phyloP scores from a whole-genome alignment of 2,888 invertebrate species.

The Tetragnatha montana region DNA sequence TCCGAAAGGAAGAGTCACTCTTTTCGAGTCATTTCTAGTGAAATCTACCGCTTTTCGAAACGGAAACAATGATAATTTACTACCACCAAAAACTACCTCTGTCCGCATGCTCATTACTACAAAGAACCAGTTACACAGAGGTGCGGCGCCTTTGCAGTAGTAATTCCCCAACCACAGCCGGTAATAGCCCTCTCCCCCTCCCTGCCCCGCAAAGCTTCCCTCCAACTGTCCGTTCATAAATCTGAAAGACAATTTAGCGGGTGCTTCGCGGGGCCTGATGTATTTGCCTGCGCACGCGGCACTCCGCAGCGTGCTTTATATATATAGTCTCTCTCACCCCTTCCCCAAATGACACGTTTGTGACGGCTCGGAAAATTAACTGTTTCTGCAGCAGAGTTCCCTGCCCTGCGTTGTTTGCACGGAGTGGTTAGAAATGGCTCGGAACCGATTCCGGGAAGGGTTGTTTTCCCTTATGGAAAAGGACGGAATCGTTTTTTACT shows the following conservation, averaged over 20 bases:
- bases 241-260: constrained; percentile 64
- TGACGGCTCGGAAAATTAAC: constrained; percentile 65
- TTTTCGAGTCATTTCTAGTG: neutral
- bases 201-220: neutral
- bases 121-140: neutral
- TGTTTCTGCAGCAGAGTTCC: neutral
- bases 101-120: neutral
- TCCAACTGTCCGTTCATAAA: constrained; percentile 52
- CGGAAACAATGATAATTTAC: neutral
- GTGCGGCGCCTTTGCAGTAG: neutral
- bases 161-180: neutral
- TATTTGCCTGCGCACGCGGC: constrained; percentile 26
- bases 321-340: constrained; percentile 31
- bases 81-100: neutral
- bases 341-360: constrained; percentile 57
- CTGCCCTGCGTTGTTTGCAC: neutral
- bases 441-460: constrained; percentile 28
- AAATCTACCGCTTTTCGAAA: neutral
- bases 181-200: constrained; percentile 37
- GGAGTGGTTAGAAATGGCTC: neutral
- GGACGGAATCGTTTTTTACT: no score
- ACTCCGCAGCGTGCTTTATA: constrained; percentile 27
- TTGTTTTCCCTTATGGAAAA: constrained; percentile 27
- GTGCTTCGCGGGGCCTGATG: constrained; percentile 36
- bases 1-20: neutral